Base-by-base conservation (phyloP, 2,888 invertebrate species). In the Syritta pipiens region DNA sequence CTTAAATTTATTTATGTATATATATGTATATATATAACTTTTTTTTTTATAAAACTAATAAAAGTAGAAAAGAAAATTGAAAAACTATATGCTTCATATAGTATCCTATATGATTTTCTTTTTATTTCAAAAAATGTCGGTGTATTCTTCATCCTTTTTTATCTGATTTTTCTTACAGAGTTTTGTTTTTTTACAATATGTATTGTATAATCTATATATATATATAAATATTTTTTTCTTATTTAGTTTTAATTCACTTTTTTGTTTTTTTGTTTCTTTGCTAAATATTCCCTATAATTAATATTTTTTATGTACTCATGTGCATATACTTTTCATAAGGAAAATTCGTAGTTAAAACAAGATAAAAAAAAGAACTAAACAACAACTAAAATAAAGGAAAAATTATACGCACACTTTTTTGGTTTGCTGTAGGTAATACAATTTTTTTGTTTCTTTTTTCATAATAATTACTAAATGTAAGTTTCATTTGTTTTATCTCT, bases 121-220 rank as follows among this genome's bases (percentile, higher is more conserved):
- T 59, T 62, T 63, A 62, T 55, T 79, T 79, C 67, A 74, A 79
- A 79, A 79, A 79, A 75, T 83, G 84, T 85, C 84, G 86, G 86
- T 86, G 84, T 86, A 85, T 86, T 84, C 86, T 86, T 86, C 85
- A 86, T 87, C 87, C 86, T 85, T 85, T 85, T 83, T 69, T 72
- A 48, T 76, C 62, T 79, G 68, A 62, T 74, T 82, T 81, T 63
- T 65, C 83, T 75, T 77, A 81, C 81, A 72, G 71, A 71, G 51
- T 51, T 72, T 65, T 74, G 44, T 40, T 35, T 60, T 79, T 74
- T 79, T 79, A 79, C 79, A 79, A 68, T 82, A 74, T 82, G 84
- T 86, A 84, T 84, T 85, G 85, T 82, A 85, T 85, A 82, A 79
- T 74, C 53, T 79, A 68, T 81, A 82, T 81, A 81, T 81, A 55